Evolutionary conservation across 2,888 invertebrate species (phyloP).

Genomic region (Acrobasis suavella): DNA sequence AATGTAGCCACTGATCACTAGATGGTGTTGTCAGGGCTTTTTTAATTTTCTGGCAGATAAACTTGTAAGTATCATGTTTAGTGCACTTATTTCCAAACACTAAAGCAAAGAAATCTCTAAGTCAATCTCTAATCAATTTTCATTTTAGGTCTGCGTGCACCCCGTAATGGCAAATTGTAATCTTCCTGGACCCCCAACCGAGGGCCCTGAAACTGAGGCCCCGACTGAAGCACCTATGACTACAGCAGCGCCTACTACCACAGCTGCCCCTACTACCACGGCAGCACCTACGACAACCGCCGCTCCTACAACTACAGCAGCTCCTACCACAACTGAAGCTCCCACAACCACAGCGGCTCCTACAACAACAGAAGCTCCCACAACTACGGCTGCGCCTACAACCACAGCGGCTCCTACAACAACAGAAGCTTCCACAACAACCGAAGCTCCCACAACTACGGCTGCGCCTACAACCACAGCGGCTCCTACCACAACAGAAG

Average conservation of each 20-base stretch:
- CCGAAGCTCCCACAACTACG: not conserved
- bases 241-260: not conserved
- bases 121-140: not conserved
- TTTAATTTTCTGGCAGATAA: too few relatives aligned
- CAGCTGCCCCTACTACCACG: not conserved
- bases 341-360: slow-evolving; percentile 17
- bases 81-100: too few relatives aligned
- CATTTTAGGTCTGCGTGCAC: slow-evolving; percentile 13
- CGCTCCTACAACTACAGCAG: not conserved
- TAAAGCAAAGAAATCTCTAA: too few relatives aligned
- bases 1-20: too few relatives aligned
- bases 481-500: not conserved
- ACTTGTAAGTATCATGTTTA: too few relatives aligned
- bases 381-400: slow-evolving; percentile 18
- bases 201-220: not conserved
- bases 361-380: slow-evolving; percentile 23
- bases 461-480: not conserved
- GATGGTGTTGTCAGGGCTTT: too few relatives aligned
- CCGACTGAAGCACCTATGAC: slow-evolving; percentile 3
- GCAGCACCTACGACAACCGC: not conserved
- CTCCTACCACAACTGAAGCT: not conserved
- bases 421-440: slow-evolving; percentile 26
- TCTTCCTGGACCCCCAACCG: slow-evolving; percentile 8
- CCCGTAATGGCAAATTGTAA: slow-evolving; percentile 7
- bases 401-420: slow-evolving; percentile 26